Base-by-base conservation (phyloP, 2,797 vertebrate genomes). In the Chelonia mydas region DNA sequence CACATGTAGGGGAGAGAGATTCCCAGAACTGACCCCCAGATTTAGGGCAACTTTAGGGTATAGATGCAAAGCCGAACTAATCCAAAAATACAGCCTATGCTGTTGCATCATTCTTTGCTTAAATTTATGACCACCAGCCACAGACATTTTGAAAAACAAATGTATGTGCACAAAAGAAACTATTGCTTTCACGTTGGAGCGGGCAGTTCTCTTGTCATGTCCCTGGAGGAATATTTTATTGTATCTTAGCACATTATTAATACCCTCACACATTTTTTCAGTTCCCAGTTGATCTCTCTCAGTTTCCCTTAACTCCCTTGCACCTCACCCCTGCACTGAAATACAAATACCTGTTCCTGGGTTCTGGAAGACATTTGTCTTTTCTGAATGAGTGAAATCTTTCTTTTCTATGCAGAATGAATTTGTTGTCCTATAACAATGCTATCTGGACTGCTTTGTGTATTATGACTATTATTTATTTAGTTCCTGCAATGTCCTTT, bases 361-460 rank as follows among this genome's bases (percentile, higher is more conserved):
- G 25, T 80, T 61, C 47, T 89, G 49, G 77, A 91, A 93, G n/a
- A 33, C 25, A 3, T 33, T 90, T 90, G 31, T 45, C 51, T 57
- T 10, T 17, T 76, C 78, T 84, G 61, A 72, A 85, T 80, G 41
- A 31, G 23, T 65, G 87, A 87, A 92, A 53, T 5, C 0, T 21
- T 0, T n/a, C 68, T 89, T 90, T 93, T 53, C 45, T 87, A 59
- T 61, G 17, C 41, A 90, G 61, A 90, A 19, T 28, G 31, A 23
- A 54, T 15, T 37, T 37, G 6, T 45, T 55, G 49, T 25, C 45
- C 57, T n/a, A 57, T 84, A 84, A 0, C 47, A 84, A 37, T 45
- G 41, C 37, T 53, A 61, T 25, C n/a, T 72, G 59, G 0, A 2
- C 1, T 28, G 0, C 2, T 0, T 45, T 68, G 17, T 23, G 17